phyloP scores from a whole-genome alignment of 2,888 invertebrate genomes.

The Fragum fragum region DNA sequence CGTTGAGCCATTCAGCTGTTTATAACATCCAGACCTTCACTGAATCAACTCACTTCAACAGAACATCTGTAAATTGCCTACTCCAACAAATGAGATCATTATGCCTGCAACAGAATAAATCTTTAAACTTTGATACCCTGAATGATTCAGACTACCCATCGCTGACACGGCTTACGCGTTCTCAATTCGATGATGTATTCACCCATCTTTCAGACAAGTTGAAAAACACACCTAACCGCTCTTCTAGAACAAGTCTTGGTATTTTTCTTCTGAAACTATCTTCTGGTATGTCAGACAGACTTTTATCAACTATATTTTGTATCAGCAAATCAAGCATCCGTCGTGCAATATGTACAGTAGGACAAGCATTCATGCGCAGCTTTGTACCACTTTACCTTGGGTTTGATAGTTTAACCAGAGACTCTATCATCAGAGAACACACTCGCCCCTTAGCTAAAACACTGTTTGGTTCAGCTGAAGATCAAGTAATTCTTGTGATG shows the following conservation, averaged over 20 bases:
- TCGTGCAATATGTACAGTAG: constrained; percentile 45
- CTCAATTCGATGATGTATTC: constrained; percentile 40
- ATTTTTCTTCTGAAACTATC: constrained; percentile 54
- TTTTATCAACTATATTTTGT: constrained; percentile 51
- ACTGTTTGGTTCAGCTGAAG: constrained; percentile 31
- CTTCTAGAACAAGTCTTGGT: constrained; percentile 41
- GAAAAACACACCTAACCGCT: constrained; percentile 42
- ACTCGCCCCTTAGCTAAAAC: constrained; percentile 49
- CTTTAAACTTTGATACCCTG: not conserved
- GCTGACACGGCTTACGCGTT: constrained; percentile 37
- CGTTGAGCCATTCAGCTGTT: not conserved
- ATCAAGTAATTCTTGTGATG: constrained; percentile 49
- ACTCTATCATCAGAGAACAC: constrained; percentile 51
- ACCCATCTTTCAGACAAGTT: constrained; percentile 3
- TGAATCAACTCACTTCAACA: too few species aligned
- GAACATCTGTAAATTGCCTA: too few species aligned
- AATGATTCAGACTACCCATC: constrained; percentile 15
- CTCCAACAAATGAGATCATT: too few species aligned
- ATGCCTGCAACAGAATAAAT: not conserved
- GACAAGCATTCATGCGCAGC: constrained; percentile 30
- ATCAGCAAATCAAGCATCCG: constrained; percentile 51
- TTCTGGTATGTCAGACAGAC: constrained; percentile 48
- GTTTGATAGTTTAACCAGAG: constrained; percentile 32
- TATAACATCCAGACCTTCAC: not conserved
- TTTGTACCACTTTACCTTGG: constrained; percentile 55